phyloP scores from a whole-genome alignment of 2,888 invertebrate genomes.

The Cistogaster globosa region DNA sequence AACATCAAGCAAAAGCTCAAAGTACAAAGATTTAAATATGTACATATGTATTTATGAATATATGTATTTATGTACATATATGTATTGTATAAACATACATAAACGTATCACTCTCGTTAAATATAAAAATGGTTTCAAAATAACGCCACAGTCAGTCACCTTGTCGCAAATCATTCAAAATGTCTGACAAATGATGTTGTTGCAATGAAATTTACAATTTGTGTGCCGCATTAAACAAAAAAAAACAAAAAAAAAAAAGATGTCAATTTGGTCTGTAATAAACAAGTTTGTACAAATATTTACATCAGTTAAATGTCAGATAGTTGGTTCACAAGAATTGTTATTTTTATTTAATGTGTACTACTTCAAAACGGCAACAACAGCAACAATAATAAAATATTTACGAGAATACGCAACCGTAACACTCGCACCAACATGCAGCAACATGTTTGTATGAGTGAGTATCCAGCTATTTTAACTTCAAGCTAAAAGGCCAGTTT shows the following conservation, averaged over 20 bases:
- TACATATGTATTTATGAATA: background rate
- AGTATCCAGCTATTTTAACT: background rate
- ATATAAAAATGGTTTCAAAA: conserved; percentile 29
- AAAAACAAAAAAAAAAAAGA: too few relatives aligned
- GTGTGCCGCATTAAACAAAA: conserved; percentile 5
- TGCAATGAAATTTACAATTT: conserved; percentile 9
- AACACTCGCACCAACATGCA: background rate
- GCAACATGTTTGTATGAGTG: background rate
- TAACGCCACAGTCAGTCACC: conserved; percentile 39
- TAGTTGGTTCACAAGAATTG: conserved; percentile 53
- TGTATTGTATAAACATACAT: too few relatives aligned
- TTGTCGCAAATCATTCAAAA: conserved; percentile 60
- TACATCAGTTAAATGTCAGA: conserved; percentile 53
- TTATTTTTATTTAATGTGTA: conserved; percentile 24
- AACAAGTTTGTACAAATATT: conserved; percentile 45
- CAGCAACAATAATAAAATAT: background rate
- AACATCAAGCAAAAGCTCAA: background rate
- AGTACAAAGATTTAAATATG: background rate
- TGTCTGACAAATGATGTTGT: conserved; percentile 46
- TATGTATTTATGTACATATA: too few relatives aligned
- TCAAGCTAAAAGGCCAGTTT: background rate
- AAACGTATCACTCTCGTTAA: conserved; percentile 27
- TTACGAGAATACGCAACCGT: background rate
- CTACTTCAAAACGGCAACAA: conserved; percentile 2
- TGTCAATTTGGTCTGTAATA: conserved; percentile 33